Conservation (phyloP, 2,797 vertebrate genomes). For the Mus minutoides region DNA sequence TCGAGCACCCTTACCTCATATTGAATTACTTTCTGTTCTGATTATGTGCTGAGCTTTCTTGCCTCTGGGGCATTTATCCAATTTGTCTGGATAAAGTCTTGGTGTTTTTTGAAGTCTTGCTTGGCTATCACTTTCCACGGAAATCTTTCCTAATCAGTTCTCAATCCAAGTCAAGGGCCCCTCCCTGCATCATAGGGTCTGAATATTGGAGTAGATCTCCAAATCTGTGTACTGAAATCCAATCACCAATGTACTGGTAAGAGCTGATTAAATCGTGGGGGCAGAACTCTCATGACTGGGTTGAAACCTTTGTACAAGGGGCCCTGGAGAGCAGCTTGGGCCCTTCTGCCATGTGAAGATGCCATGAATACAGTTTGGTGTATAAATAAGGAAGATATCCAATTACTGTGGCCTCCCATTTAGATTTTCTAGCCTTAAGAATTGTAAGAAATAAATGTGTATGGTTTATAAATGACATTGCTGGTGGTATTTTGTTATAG, state of each 20-base stretch:
- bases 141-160: slow-evolving; percentile 44
- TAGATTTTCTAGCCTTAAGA: not conserved
- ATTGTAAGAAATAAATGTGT: not conserved
- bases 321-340: not conserved
- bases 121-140: slow-evolving; percentile 18
- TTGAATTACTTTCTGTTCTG: slow-evolving; percentile 51
- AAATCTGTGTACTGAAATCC: not conserved
- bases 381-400: not conserved
- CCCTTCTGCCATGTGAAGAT: not conserved
- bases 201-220: not conserved
- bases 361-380: not conserved
- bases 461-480: not conserved
- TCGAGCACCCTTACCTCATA: not conserved
- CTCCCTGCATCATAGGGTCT: not conserved
- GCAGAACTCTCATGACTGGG: not conserved
- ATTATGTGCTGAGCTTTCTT: not conserved
- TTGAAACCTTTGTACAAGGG: not conserved
- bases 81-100: slow-evolving; percentile 60
- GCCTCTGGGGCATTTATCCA: slow-evolving; percentile 49
- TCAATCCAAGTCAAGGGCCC: not conserved
- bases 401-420: not conserved
- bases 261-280: not conserved
- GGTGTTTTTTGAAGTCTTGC: not conserved
- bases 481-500: not conserved
- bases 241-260: not conserved